Conservation (phyloP, 2,113 vertebrate genomes). For the Anolis carolinensis region DNA sequence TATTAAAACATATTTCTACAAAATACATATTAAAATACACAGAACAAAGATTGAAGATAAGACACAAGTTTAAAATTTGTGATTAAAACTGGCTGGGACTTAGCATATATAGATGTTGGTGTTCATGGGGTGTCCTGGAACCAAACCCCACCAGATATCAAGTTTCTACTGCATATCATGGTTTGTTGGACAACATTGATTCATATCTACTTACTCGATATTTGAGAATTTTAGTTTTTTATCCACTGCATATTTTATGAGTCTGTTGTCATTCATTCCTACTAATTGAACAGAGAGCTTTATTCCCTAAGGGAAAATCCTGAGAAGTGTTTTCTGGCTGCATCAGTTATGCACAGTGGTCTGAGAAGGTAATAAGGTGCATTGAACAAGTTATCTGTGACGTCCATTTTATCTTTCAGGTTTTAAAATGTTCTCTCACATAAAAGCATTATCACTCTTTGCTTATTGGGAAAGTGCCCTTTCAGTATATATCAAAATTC, state of each 20-base stretch:
- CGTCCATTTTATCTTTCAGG: neutral
- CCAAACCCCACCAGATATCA: too few species aligned
- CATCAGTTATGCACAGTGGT: neutral
- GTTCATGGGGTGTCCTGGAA: too few species aligned
- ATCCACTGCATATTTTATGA: neutral
- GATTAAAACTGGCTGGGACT: too few species aligned
- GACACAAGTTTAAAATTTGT: too few species aligned
- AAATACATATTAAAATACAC: too few species aligned
- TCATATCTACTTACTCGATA: neutral
- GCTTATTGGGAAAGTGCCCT: too few species aligned
- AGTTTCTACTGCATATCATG: neutral
- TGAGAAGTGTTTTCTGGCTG: neutral
- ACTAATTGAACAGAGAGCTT: neutral
- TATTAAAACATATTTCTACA: too few species aligned
- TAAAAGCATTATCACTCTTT: neutral
- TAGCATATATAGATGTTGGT: too few species aligned
- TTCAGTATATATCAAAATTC: too few species aligned
- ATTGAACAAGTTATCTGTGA: neutral
- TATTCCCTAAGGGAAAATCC: neutral
- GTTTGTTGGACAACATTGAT: neutral
- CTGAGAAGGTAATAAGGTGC: neutral
- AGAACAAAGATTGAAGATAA: too few species aligned
- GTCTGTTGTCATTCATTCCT: neutral
- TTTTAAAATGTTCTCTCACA: neutral
- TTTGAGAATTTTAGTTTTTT: neutral